phyloP scores from a whole-genome alignment of 2,797 vertebrate genomes.

The Setipinna tenuifilis region DNA sequence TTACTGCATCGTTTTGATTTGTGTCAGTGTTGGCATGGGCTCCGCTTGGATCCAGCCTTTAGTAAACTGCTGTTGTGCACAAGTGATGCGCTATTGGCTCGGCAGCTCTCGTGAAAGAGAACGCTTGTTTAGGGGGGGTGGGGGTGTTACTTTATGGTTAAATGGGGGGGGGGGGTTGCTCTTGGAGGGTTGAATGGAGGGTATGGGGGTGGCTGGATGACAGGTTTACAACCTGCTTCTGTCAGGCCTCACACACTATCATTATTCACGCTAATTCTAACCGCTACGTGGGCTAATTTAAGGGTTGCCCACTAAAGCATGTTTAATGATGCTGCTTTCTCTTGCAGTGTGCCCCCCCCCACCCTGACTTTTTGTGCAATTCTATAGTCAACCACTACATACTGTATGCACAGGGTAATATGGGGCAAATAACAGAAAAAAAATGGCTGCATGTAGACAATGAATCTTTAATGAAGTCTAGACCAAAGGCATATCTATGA shows the following conservation, averaged over 20 bases:
- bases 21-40: too few relatives aligned
- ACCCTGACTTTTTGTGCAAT: not conserved
- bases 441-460: not conserved
- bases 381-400: not conserved
- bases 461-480: too few relatives aligned
- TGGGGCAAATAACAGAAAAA: too few relatives aligned
- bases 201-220: not conserved
- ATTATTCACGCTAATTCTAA: not conserved
- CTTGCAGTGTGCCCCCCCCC: not conserved
- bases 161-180: not conserved
- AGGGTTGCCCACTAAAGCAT: not conserved
- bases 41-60: not conserved
- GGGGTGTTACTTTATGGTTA: not conserved
- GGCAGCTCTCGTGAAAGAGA: not conserved
- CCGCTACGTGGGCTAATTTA: not conserved
- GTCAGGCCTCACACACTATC: not conserved
- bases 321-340: not conserved
- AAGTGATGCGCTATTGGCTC: not conserved
- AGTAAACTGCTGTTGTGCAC: not conserved
- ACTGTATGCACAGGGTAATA: not conserved
- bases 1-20: too few relatives aligned
- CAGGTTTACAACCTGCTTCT: not conserved
- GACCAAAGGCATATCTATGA: too few relatives aligned
- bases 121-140: not conserved
- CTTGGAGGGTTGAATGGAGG: not conserved